Conservation (phyloP, 2,113 vertebrate genomes). For the Piaya cayana region DNA sequence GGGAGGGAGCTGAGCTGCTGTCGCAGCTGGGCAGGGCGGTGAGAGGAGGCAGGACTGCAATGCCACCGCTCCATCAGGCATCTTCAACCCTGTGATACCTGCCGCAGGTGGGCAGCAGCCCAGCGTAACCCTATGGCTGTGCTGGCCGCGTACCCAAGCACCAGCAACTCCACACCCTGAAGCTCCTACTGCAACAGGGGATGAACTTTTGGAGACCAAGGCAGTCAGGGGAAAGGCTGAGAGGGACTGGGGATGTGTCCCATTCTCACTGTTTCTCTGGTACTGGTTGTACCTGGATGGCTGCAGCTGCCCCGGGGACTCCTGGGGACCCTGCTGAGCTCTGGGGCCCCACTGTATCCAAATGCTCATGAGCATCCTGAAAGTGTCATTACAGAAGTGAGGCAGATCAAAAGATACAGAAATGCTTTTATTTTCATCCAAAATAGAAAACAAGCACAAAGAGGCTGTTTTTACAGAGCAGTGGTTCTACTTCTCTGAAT, state of each 20-base stretch:
- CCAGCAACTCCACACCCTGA: background rate
- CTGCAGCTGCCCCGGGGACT: background rate
- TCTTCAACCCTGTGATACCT: background rate
- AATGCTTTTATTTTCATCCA: slow-evolving; percentile 35
- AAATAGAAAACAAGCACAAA: slow-evolving; percentile 4
- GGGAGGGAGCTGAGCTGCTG: slow-evolving; percentile 48
- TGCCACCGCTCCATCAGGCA: background rate
- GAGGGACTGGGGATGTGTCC: background rate
- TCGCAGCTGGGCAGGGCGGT: slow-evolving; percentile 48
- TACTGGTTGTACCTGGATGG: background rate
- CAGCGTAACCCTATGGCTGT: fast-evolving
- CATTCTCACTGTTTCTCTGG: background rate
- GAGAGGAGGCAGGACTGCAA: slow-evolving; percentile 4
- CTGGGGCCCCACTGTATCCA: background rate
- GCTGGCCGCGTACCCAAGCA: background rate
- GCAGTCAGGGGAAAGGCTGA: background rate
- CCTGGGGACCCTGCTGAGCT: background rate
- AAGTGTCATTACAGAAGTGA: background rate
- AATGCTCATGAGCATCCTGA: background rate
- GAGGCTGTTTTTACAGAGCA: background rate
- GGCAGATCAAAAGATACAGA: background rate
- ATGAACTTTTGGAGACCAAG: background rate
- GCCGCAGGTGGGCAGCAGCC: background rate
- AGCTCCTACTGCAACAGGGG: background rate
- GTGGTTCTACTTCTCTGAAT: background rate